Percentiles rank a stretch among this genome's conserved stretches.
Evolutionary conservation across 2,797 vertebrate species (phyloP).

Genomic region (Tragelaphus oryx): DNA sequence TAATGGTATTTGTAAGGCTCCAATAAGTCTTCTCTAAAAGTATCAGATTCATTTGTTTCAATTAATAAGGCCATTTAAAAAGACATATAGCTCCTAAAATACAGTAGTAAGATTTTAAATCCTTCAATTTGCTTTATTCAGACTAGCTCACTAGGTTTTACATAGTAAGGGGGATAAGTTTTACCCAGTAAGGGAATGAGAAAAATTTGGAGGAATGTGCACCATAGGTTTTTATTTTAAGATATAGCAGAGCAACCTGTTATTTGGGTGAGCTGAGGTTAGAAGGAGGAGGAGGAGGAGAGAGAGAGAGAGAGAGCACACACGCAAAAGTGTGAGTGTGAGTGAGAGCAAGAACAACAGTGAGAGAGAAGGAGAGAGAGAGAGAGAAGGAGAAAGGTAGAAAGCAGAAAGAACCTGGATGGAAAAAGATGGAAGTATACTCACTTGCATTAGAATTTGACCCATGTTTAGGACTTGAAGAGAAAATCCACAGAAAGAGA

Average conservation of each 20-base stretch:
- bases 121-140: neutral
- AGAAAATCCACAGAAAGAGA: neutral
- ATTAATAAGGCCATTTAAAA: conserved; percentile 21
- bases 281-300: neutral
- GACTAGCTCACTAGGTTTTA: neutral
- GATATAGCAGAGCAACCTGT: neutral
- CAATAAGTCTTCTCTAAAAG: neutral
- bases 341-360: neutral
- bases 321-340: neutral
- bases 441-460: conserved; percentile 28
- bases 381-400: neutral
- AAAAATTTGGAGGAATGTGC: neutral
- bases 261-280: neutral
- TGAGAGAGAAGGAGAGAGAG: neutral
- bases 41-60: neutral
- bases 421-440: neutral
- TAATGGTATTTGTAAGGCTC: neutral
- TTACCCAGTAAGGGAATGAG: neutral
- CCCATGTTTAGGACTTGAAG: conserved; percentile 11
- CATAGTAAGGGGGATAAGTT: neutral
- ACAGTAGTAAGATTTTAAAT: neutral
- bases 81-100: neutral
- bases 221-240: conserved; percentile 19
- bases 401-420: neutral
- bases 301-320: neutral